These are phyloP conservation scores for Dallia pectoralis DNA, from an alignment of 2,797 vertebrate genomes.

Conservation along the genomic window DNA sequence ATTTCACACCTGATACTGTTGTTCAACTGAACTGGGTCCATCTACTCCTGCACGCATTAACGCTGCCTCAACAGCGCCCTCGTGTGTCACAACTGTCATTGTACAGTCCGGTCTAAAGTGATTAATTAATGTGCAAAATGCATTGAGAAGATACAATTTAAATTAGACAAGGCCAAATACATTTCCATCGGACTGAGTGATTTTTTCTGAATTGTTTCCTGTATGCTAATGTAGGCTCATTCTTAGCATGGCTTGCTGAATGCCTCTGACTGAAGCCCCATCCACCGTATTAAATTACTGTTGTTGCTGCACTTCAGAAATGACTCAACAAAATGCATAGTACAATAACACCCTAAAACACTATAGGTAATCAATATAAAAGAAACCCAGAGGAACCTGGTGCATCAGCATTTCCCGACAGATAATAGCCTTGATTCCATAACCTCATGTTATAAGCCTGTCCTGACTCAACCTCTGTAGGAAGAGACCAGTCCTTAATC, in stretches of 20 bases:
- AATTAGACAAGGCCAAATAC: neutral
- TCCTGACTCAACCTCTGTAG: neutral
- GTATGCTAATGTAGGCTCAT: too few relatives aligned
- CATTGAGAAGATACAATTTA: neutral
- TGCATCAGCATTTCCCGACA: too few relatives aligned
- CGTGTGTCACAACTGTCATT: neutral
- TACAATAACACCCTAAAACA: too few relatives aligned
- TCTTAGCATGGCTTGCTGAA: too few relatives aligned
- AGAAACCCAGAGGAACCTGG: neutral
- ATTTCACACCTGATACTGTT: neutral
- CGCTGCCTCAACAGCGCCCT: neutral
- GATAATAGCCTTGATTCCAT: too few relatives aligned
- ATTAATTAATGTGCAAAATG: neutral
- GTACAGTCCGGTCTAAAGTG: neutral
- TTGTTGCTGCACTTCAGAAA: too few relatives aligned
- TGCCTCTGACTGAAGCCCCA: too few relatives aligned
- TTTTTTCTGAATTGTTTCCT: neutral
- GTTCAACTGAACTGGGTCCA: neutral
- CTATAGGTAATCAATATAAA: neutral
- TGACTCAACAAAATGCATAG: too few relatives aligned
- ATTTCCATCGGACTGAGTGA: neutral
- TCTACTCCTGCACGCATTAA: neutral
- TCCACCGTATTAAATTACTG: too few relatives aligned
- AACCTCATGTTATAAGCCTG: conserved; percentile 19
- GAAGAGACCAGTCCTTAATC: conserved; percentile 8